These are phyloP conservation scores for Corapipo altera DNA, from an alignment of 2,113 vertebrate species.

Conservation along the genomic window DNA sequence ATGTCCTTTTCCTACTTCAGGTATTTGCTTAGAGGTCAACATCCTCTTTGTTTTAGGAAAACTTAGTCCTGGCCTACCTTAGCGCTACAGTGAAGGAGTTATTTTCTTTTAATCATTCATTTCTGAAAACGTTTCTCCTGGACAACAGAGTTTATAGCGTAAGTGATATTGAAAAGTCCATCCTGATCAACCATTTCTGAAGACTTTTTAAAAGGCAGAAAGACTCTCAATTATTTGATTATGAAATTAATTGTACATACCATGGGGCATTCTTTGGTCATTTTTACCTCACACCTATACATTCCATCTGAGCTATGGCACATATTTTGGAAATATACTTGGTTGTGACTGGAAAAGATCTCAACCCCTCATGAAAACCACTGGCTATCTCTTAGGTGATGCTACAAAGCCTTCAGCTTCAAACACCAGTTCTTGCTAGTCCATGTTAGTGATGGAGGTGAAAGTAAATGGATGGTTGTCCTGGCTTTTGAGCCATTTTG, in stretches of 20 bases:
- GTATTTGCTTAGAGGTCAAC: neutral
- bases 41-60: neutral
- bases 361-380: neutral
- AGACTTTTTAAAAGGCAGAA: neutral
- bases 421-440: neutral
- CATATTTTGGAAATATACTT: neutral
- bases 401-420: neutral
- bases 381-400: neutral
- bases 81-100: neutral
- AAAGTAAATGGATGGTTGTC: neutral
- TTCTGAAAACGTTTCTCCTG: neutral
- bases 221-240: neutral
- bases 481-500: neutral
- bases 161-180: neutral
- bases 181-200: neutral
- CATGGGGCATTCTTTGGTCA: neutral
- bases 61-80: neutral
- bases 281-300: neutral
- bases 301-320: neutral
- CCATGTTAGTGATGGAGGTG: fast-evolving
- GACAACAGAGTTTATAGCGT: neutral
- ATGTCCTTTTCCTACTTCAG: neutral
- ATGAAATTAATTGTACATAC: neutral
- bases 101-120: neutral
- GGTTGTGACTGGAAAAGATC: neutral